Conservation (phyloP, 2,888 invertebrate species). For the Drosophila mayaguana region DNA sequence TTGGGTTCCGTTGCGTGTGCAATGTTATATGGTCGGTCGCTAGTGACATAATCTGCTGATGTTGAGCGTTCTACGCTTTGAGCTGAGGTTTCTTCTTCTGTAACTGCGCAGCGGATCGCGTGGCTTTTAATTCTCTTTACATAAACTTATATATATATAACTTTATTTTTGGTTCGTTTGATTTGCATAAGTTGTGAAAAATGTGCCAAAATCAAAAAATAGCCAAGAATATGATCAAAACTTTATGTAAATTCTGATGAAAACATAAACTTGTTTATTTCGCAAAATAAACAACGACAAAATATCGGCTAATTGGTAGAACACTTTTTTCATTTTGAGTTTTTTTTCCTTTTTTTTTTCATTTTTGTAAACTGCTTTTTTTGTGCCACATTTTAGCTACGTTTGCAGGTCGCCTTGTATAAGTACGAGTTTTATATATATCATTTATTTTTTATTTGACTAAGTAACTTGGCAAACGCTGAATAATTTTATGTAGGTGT, state of each 20-base stretch:
- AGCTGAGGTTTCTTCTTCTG: constrained; percentile 67
- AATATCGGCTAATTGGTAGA: constrained; percentile 66
- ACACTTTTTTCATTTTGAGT: constrained; percentile 51
- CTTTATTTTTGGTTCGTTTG: constrained; percentile 29
- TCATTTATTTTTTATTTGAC: background rate
- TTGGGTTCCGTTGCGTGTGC: constrained; percentile 68
- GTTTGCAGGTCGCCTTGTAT: constrained; percentile 56
- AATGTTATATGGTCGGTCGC: constrained; percentile 55
- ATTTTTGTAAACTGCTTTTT: constrained; percentile 26
- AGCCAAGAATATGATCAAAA: constrained; percentile 60
- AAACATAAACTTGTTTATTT: constrained; percentile 68
- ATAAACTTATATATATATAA: background rate
- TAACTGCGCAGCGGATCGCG: constrained; percentile 73
- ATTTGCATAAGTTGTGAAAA: constrained; percentile 72
- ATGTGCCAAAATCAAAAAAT: constrained; percentile 68
- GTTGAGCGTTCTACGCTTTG: constrained; percentile 57
- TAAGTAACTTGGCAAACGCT: constrained; percentile 34
- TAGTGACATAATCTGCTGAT: constrained; percentile 78
- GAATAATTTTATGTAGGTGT: constrained; percentile 56
- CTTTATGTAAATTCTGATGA: constrained; percentile 74
- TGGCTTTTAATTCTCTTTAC: constrained; percentile 36
- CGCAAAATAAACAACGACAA: constrained; percentile 68
- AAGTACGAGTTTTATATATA: constrained; percentile 22
- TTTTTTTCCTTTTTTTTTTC: constrained; percentile 15
- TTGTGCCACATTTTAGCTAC: constrained; percentile 73